A percentile compares a stretch with the other conserved stretches of the same genome.
Evolutionary conservation across 2,797 vertebrate species (phyloP).

Genomic region (Sebastes elongatus): DNA sequence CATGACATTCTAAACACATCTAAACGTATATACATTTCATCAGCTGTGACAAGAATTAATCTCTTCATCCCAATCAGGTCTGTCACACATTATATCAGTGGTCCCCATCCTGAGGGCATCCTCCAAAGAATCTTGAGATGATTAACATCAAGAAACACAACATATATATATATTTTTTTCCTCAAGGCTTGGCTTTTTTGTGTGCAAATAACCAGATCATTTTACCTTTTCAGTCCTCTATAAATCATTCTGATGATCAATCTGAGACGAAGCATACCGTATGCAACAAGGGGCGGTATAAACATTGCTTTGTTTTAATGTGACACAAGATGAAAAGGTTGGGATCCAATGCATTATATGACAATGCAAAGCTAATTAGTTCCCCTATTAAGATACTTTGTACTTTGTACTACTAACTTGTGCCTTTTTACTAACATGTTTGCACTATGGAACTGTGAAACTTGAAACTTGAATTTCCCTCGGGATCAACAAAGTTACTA

Average conservation of each 20-base stretch:
- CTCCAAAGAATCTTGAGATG: neutral
- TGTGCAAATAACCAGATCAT: neutral
- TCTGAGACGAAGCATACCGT: neutral
- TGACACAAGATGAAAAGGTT: too few relatives aligned
- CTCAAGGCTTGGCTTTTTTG: neutral
- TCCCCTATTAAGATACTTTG: too few relatives aligned
- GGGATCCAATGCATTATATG: too few relatives aligned
- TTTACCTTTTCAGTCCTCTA: neutral
- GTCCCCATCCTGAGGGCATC: neutral
- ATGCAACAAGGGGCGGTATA: neutral
- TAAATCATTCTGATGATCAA: neutral
- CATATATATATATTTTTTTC: too few relatives aligned
- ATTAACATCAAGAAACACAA: neutral
- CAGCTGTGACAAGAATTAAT: neutral
- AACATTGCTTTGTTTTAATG: neutral
- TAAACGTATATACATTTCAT: neutral
- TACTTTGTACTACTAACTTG: too few relatives aligned
- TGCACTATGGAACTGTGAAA: too few relatives aligned
- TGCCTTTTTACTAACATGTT: too few relatives aligned
- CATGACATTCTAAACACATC: neutral
- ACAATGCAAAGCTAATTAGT: too few relatives aligned
- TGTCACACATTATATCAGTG: neutral
- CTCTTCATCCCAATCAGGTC: neutral
- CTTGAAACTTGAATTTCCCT: too few relatives aligned
- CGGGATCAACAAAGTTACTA: too few relatives aligned